phyloP scores from a whole-genome alignment of 1,140 invertebrate genomes.

The Hylaeus volcanicus region DNA sequence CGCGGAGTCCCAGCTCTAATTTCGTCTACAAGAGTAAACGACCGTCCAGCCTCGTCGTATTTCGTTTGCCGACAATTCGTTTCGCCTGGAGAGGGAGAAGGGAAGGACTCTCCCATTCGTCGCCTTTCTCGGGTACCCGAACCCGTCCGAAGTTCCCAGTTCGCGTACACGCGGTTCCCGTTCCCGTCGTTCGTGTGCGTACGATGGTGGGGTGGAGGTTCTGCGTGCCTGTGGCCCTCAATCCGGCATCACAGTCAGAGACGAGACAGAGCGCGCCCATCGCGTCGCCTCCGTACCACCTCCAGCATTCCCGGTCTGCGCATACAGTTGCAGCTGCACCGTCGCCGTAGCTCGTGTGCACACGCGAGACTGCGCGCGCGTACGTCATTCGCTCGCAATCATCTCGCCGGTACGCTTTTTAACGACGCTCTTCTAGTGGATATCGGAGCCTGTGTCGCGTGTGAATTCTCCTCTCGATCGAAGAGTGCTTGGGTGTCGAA shows the following conservation, averaged over 20 bases:
- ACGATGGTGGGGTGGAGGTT: no score
- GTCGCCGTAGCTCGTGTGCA: constrained; percentile 62
- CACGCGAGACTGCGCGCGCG: constrained; percentile 62
- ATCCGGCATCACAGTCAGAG: constrained; percentile 8
- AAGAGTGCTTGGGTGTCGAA: not conserved
- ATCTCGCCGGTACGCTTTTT: constrained; percentile 44
- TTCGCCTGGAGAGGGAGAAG: no score
- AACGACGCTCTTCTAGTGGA: constrained; percentile 43
- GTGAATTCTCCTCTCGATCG: constrained; percentile 23
- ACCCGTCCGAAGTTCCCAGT: no score
- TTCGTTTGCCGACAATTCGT: no score
- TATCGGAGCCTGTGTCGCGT: constrained; percentile 27
- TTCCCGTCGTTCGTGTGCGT: no score
- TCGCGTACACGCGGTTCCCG: no score
- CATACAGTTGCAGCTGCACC: constrained; percentile 77
- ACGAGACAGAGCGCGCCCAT: constrained; percentile 62
- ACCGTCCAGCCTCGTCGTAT: no score
- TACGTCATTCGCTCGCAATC: constrained; percentile 46
- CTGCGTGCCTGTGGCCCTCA: no score
- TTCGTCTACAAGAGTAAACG: no score
- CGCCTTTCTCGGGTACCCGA: no score
- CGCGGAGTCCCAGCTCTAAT: no score
- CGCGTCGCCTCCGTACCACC: constrained; percentile 70
- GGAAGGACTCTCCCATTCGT: no score
- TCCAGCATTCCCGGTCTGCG: constrained; percentile 76